Evolutionary conservation across 2,888 invertebrate species (phyloP), one percentile per base, ranked within the genome.

Genomic region (Apamea sordens): DNA sequence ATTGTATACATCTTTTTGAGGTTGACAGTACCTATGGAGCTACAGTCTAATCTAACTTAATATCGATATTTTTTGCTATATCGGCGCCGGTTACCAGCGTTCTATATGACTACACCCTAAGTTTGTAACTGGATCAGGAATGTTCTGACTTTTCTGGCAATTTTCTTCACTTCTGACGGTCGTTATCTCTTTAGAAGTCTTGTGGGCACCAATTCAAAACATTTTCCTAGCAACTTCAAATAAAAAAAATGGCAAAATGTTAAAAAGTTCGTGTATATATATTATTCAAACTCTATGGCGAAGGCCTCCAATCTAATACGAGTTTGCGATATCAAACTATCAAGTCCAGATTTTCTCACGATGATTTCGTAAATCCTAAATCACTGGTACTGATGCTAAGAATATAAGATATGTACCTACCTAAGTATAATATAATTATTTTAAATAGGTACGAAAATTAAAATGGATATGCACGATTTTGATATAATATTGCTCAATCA

Each of bases 401-500:
- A 76, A 59, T n/a, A 36, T 47, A 59, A 44, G 18, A 53, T 24
- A 24, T 21, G 7, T 18, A 63, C 5, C 13, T 18, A 28, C 5
- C 13, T 18, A 28, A 13, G 41, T 74, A 28, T 47, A 73, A n/a
- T 32, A 72, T 21, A 56, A 32, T 50, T 56, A 47, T 56, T 28
- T 36, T 2, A 47, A 50, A 59, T 41, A n/a, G n/a, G n/a, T n/a
- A 64, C 15, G 5, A 53, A 53, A 10, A 36, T 59, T n/a, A 13
- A n/a, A 67, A 36, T 68, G 28, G 10, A 65, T 73, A 63, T 74
- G 61, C 77, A 74, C 77, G 70, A 77, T 63, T 71, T 69, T 32
- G 21, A 68, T 24, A 76, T 70, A 73, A 63, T 71, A 59, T 86
- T 82, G 50, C 63, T 28, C 28, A 83, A 86, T 73, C 28, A 56